These are phyloP conservation scores for Sphecodes monilicornis DNA, from an alignment of 2,888 invertebrate species.

Conservation along the genomic window DNA sequence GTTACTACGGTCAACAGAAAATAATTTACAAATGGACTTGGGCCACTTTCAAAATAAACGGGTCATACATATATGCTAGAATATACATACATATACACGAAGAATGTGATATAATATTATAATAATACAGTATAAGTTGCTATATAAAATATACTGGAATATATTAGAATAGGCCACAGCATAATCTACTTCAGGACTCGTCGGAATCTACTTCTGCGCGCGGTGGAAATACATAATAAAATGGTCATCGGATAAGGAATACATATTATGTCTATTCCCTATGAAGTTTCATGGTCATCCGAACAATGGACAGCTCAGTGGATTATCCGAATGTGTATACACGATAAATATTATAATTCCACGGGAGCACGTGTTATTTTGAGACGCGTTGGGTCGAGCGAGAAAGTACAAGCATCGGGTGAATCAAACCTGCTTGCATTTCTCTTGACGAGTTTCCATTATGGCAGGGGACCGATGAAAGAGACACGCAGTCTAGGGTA, in stretches of 20 bases:
- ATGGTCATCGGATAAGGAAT: not conserved
- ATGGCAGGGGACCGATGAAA: conserved; percentile 15
- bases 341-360: not conserved
- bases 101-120: too few relatives aligned
- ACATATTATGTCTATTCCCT: not conserved
- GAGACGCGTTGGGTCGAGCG: not conserved
- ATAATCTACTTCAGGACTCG: too few relatives aligned
- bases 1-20: too few relatives aligned
- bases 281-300: not conserved
- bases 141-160: too few relatives aligned
- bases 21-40: too few relatives aligned
- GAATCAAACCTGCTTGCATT: not conserved
- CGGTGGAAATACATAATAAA: not conserved
- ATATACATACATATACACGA: too few relatives aligned
- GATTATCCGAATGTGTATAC: conserved; percentile 1
- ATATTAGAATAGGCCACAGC: too few relatives aligned
- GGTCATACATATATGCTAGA: too few relatives aligned
- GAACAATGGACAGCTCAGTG: not conserved
- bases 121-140: too few relatives aligned
- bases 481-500: conserved; percentile 61
- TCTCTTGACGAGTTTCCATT: not conserved
- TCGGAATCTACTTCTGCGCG: too few relatives aligned
- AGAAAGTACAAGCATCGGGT: not conserved
- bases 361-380: not conserved
- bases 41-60: too few relatives aligned